These are phyloP conservation scores for Gryon sp. DNA, from an alignment of 1,140 invertebrate species.

Conservation along the genomic window DNA sequence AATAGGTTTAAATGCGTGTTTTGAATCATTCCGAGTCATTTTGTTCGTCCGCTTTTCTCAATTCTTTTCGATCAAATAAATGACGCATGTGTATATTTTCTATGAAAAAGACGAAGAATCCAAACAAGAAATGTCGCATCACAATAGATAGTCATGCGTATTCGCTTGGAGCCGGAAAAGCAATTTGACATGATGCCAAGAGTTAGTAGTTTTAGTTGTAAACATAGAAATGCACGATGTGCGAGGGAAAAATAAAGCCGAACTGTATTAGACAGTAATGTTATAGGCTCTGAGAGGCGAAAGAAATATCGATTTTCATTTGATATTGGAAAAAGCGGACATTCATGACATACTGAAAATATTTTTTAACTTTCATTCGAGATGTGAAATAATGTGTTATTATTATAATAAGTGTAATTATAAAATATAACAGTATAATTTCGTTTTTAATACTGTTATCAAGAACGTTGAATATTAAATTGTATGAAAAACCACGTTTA, in stretches of 20 bases:
- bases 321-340: constrained; percentile 9
- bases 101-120: background rate
- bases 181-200: constrained; percentile 18
- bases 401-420: too few relatives aligned
- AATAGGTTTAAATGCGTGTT: constrained; percentile 10
- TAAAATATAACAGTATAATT: too few relatives aligned
- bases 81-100: background rate
- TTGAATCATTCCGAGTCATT: constrained; percentile 32
- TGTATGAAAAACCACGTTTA: too few relatives aligned
- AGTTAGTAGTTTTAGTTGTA: constrained; percentile 9
- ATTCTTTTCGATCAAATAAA: constrained; percentile 28
- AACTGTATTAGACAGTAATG: constrained; percentile 20
- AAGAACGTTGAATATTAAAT: too few relatives aligned
- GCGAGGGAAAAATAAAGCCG: constrained; percentile 1
- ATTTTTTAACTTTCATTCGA: too few relatives aligned
- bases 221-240: constrained; percentile 2
- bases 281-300: background rate
- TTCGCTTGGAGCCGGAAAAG: background rate
- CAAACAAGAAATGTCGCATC: constrained; percentile 8
- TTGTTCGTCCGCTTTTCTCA: constrained; percentile 7
- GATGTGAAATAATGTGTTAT: too few relatives aligned
- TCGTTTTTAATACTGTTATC: too few relatives aligned
- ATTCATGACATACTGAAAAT: too few relatives aligned
- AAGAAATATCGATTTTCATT: constrained; percentile 10
- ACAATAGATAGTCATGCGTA: constrained; percentile 16